A percentile compares a stretch with the other conserved stretches of the same genome.
These are phyloP conservation scores for Silurus aristotelis DNA, from an alignment of 2,797 vertebrate genomes.

Conservation along the genomic window DNA sequence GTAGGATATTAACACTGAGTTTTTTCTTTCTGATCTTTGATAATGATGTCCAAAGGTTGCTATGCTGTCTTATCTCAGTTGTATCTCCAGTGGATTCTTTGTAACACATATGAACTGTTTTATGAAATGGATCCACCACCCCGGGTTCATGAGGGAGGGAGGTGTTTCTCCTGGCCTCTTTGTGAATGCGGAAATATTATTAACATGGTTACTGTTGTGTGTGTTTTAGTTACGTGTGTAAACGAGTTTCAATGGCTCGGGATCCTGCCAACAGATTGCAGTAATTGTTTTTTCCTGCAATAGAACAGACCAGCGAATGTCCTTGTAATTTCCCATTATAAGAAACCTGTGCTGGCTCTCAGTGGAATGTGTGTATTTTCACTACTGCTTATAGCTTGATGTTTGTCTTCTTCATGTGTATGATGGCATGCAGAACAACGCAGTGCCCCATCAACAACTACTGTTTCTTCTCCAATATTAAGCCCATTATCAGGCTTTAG, in stretches of 20 bases:
- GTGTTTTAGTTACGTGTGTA: constrained; percentile 64
- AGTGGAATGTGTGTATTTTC: constrained; percentile 42
- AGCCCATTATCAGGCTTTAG: constrained; percentile 16
- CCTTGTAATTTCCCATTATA: constrained; percentile 51
- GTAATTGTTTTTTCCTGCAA: constrained; percentile 57
- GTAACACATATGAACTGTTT: not conserved
- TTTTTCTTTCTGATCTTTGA: constrained; percentile 16
- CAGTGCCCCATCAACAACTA: constrained; percentile 3
- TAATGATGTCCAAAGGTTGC: constrained; percentile 29
- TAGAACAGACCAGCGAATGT: constrained; percentile 56
- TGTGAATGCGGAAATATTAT: constrained; percentile 64
- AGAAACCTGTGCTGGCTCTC: constrained; percentile 38
- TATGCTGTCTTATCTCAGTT: constrained; percentile 9
- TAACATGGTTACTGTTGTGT: constrained; percentile 59
- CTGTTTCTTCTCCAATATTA: constrained; percentile 34
- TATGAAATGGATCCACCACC: constrained; percentile 1
- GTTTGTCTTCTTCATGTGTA: constrained; percentile 10
- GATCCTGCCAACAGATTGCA: constrained; percentile 59
- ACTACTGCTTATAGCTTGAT: not conserved
- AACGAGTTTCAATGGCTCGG: constrained; percentile 59
- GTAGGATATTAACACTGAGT: not conserved
- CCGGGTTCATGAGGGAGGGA: not conserved
- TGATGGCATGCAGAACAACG: not conserved
- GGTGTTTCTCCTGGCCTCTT: constrained; percentile 48
- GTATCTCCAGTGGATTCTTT: not conserved